phyloP scores from a whole-genome alignment of 2,797 vertebrate species.

The Chelidonichthys spinosus region DNA sequence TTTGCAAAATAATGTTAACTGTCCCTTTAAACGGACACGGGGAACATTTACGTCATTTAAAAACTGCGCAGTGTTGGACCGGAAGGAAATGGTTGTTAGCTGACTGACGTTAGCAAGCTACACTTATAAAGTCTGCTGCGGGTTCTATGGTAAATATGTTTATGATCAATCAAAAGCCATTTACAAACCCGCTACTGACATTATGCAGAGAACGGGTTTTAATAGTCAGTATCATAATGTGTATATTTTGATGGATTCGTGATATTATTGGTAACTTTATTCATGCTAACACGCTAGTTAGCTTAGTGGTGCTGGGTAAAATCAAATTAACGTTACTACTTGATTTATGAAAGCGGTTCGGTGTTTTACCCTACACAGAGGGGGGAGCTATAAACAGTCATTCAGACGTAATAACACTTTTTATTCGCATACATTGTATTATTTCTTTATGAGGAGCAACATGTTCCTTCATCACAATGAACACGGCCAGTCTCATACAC shows the following conservation, averaged over 20 bases:
- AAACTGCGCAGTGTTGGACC: constrained; percentile 61
- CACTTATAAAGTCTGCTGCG: constrained; percentile 73
- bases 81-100: constrained; percentile 84
- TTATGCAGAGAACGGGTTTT: accelerated
- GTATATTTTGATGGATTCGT: not conserved
- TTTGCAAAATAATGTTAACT: constrained; percentile 15
- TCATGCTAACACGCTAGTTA: constrained; percentile 49
- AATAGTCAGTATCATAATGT: not conserved
- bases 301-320: constrained; percentile 27
- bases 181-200: accelerated
- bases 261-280: constrained; percentile 18
- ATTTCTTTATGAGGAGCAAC: no score
- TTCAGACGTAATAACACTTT: not conserved
- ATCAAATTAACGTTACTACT: constrained; percentile 4
- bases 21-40: constrained; percentile 60
- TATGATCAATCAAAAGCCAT: not conserved
- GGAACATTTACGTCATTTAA: constrained; percentile 66
- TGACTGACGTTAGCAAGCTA: constrained; percentile 78
- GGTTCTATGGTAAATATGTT: constrained; percentile 87
- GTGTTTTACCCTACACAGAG: not conserved
- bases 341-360: not conserved
- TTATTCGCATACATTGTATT: not conserved
- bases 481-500: not conserved
- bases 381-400: not conserved
- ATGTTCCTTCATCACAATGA: not conserved